Base-by-base conservation (phyloP, 1,140 invertebrate genomes). In the Campoletis sonorensis region DNA sequence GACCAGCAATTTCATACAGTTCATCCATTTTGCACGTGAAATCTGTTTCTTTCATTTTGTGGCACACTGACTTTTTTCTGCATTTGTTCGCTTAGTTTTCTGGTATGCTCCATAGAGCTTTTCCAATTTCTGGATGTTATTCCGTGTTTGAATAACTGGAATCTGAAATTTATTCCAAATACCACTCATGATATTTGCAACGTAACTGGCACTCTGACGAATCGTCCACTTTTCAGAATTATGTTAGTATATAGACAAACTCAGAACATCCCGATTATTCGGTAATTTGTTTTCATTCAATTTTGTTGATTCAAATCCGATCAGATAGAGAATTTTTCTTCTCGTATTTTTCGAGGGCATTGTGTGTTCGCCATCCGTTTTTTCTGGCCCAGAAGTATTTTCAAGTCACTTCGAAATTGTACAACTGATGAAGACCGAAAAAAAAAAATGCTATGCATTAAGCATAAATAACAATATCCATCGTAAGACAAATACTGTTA, bases 1-100 rank as follows among this genome's bases (percentile, higher is more conserved):
- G 61, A 64, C 61, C 23, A 64, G 77, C 77, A 23, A 79, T 79
- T 18, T 67, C 77, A 26, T 68, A 79, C 61, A 79, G 61, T 68
- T 68, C 7, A 21, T 67, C 77, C 1, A 79, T 18, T 40, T 79
- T 21, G 27, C 30, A 33, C 10, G 4, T 16, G n/a, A 70, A 70
- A 2, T 70, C 27, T n/a, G 18, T 51, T 54, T 51, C 13, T 58
- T 61, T 27, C 30, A 23, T 58, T 76, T 70, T 70, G 37, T 70
- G 67, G 16, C 4, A 5, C 1, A 1, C 30, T 4, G 67, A 33
- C 30, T 70, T 33, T 70, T 18, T 15, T 75, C 40, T 1, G 3
- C 8, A 7, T 26, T 58, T 45, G 27, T 49, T 26, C 33, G n/a
- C 51, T 18, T 75, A 27, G 37, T 7, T 33, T 78, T 78, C 4